phyloP scores from a whole-genome alignment of 2,888 invertebrate genomes.

The Eupeodes latifasciatus region DNA sequence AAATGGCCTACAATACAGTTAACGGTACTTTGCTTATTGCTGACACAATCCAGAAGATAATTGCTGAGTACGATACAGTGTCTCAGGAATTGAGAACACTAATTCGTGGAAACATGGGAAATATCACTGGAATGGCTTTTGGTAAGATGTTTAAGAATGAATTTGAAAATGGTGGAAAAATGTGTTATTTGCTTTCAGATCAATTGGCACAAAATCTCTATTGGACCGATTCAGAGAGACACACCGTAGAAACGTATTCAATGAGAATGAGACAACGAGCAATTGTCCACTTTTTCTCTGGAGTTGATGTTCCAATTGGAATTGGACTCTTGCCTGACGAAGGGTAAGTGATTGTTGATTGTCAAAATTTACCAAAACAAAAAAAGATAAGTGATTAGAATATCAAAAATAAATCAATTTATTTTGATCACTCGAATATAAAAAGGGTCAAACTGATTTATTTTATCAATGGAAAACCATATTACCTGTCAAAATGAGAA shows the following conservation, averaged over 20 bases:
- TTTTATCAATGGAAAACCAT: no score
- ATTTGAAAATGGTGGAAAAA: not conserved
- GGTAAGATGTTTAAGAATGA: constrained; percentile 81
- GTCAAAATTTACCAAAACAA: not conserved
- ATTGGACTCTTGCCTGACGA: constrained; percentile 86
- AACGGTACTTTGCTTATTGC: constrained; percentile 85
- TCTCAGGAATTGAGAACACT: constrained; percentile 80
- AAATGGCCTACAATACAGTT: constrained; percentile 88
- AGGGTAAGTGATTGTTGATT: constrained; percentile 77
- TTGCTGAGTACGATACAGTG: constrained; percentile 83
- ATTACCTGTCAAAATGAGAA: no score
- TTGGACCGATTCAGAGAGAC: constrained; percentile 88
- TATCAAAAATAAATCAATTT: no score
- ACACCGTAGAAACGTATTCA: constrained; percentile 88
- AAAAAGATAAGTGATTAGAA: no score
- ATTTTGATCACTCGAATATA: no score
- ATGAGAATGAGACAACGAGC: constrained; percentile 86
- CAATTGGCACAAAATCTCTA: constrained; percentile 90
- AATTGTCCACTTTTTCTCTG: constrained; percentile 86
- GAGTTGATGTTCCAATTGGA: constrained; percentile 87
- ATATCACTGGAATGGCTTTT: constrained; percentile 86
- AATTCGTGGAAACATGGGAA: constrained; percentile 84
- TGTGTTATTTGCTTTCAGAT: constrained; percentile 84
- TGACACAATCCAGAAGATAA: constrained; percentile 84
- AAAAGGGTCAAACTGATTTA: no score